Conservation (phyloP, 2,797 vertebrate genomes). For the Molossus alvarezi region DNA sequence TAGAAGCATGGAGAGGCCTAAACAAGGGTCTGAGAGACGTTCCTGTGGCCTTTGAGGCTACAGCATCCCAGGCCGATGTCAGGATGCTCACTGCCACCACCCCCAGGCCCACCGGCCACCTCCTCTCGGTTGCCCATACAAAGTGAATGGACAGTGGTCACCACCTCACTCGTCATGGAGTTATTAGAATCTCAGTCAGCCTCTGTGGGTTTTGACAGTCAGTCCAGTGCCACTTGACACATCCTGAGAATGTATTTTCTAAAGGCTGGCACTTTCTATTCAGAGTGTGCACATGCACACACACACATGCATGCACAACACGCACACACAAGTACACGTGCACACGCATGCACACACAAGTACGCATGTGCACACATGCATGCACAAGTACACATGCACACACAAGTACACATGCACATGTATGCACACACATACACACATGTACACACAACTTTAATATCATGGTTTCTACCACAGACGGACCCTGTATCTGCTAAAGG, state of each 20-base stretch:
- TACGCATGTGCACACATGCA: too few species aligned
- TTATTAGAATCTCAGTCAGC: accelerated
- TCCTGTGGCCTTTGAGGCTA: not conserved
- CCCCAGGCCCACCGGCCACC: not conserved
- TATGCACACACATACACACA: too few species aligned
- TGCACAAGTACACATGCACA: too few species aligned
- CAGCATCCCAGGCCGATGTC: not conserved
- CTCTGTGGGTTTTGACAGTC: too few species aligned
- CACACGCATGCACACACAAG: not conserved
- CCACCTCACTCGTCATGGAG: accelerated
- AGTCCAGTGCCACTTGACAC: accelerated
- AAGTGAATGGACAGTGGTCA: not conserved
- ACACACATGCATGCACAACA: too few species aligned
- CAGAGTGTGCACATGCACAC: too few species aligned
- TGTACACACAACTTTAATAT: not conserved
- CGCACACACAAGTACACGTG: accelerated
- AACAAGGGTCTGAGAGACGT: not conserved
- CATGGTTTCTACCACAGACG: accelerated
- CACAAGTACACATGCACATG: too few species aligned
- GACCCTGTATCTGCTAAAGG: not conserved
- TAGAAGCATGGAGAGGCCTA: not conserved
- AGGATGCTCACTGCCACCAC: not conserved
- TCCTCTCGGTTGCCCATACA: not conserved
- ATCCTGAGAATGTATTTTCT: not conserved
- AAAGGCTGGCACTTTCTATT: not conserved